These are phyloP conservation scores for Drosophila ochracea DNA, from an alignment of 2,888 invertebrate species.

Conservation along the genomic window DNA sequence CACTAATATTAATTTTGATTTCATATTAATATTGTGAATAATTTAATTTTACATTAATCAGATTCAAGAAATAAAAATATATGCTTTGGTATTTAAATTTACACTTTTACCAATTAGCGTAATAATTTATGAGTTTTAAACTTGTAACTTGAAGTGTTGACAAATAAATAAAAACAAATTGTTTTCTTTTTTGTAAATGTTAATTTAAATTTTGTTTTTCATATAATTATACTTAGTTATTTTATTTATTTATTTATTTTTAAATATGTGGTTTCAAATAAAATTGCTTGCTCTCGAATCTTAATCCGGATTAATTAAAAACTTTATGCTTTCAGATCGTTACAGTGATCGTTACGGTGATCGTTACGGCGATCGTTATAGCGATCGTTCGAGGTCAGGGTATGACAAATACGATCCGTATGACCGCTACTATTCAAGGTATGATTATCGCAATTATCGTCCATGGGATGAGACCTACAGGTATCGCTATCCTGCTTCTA, in stretches of 20 bases:
- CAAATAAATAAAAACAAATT: too few relatives aligned
- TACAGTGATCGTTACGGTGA: conserved; percentile 77
- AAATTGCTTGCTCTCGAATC: background rate
- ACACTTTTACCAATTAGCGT: background rate
- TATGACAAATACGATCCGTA: conserved; percentile 82
- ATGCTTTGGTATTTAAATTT: background rate
- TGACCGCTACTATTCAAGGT: conserved; percentile 83
- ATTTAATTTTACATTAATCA: background rate
- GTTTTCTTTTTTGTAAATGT: background rate
- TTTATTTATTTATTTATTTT: background rate
- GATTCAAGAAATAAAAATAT: too few relatives aligned
- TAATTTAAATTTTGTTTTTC: accelerated
- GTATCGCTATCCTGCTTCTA: conserved; percentile 75
- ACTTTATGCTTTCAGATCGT: conserved; percentile 72
- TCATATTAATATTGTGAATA: background rate
- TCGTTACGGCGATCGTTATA: conserved; percentile 55
- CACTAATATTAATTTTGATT: background rate
- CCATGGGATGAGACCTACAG: conserved; percentile 85
- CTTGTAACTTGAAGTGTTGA: too few relatives aligned
- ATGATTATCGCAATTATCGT: conserved; percentile 84
- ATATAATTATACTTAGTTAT: background rate
- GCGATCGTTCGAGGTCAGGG: conserved; percentile 74
- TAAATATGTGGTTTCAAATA: background rate
- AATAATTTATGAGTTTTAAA: too few relatives aligned
- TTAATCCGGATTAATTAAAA: background rate